Evolutionary conservation across 2,888 invertebrate species (phyloP), one percentile per base, ranked within the genome.

Genomic region (Plagiodera versicolora): DNA sequence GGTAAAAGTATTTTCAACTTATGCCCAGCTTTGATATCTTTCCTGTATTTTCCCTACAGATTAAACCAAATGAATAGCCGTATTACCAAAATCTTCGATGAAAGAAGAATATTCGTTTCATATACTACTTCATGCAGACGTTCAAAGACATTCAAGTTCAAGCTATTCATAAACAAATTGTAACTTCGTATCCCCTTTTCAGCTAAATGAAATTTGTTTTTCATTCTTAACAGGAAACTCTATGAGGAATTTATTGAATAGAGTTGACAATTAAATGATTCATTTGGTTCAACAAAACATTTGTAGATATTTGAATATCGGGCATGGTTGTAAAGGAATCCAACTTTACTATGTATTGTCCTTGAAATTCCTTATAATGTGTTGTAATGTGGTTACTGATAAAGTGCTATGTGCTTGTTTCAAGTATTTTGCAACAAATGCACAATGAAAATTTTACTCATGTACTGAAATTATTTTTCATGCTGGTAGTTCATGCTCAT

Each of bases 341-440:
- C 39, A 39, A 39, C 39, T 39, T 39, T 39, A 39, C 39, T 39
- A n/a, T n/a, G n/a, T n/a, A n/a, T n/a, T 39, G 39, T 39, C n/a
- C n/a, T n/a, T n/a, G n/a, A n/a, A n/a, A n/a, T 39, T 39, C 39
- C 39, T 39, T 14, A 39, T n/a, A 2, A 39, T 39, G 39, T 39
- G 39, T 24, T 49, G 49, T 28, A 16, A 24, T 18, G 49, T 28
- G 10, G 46, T 48, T 32, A 20, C 50, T 49, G 16, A 17, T 65
- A 66, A 63, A 67, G 72, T 70, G 71, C 65, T 67, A 67, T 71
- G 69, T 61, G 61, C 53, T 57, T 57, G 53, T 45, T 55, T 44
- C 3, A 48, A 50, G 28, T 39, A 39, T 17, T 56, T 6, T 14
- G 10, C n/a, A 35, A 11, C 20, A 45, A 16, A 18, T 20, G 44